Percentiles rank a stretch among this genome's conserved stretches.
Evolutionary conservation across 2,888 invertebrate species (phyloP).

Genomic region (Zhuqinia jingwanae): DNA sequence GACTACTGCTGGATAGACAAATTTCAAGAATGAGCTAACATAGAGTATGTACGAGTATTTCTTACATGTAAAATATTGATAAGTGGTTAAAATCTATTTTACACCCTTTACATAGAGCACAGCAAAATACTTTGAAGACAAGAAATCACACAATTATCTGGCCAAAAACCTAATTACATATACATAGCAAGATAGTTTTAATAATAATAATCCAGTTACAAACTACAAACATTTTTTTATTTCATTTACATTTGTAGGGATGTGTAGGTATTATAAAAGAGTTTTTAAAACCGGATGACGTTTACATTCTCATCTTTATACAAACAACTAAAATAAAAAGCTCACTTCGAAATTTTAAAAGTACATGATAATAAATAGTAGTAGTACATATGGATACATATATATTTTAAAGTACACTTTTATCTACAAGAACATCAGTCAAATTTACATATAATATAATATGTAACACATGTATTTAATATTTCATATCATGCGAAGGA

Average conservation of each 20-base stretch:
- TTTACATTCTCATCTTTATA: background rate
- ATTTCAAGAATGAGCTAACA: conserved; percentile 26
- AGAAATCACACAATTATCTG: conserved; percentile 50
- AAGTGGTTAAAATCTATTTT: conserved; percentile 9
- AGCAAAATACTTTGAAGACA: conserved; percentile 67
- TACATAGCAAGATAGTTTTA: background rate
- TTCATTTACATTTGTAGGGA: background rate
- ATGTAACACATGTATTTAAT: background rate
- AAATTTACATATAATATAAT: conserved; percentile 44
- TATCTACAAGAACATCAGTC: conserved; percentile 60
- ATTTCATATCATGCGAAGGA: conserved; percentile 27
- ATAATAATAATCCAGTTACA: conserved; percentile 16
- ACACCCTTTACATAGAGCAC: conserved; percentile 41
- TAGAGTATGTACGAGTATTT: background rate
- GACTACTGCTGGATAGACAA: conserved; percentile 13
- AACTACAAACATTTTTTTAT: background rate
- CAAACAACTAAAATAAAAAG: conserved; percentile 41
- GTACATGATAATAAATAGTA: conserved; percentile 22
- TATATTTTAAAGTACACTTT: conserved; percentile 35
- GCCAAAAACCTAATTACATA: conserved; percentile 35
- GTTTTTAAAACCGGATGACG: conserved; percentile 3
- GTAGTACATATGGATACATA: conserved; percentile 2
- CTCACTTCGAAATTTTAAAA: conserved; percentile 12
- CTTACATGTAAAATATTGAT: background rate
- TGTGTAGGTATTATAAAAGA: background rate